These are phyloP conservation scores for Minunthozetes semirufus DNA, from an alignment of 2,888 invertebrate genomes.

Conservation along the genomic window DNA sequence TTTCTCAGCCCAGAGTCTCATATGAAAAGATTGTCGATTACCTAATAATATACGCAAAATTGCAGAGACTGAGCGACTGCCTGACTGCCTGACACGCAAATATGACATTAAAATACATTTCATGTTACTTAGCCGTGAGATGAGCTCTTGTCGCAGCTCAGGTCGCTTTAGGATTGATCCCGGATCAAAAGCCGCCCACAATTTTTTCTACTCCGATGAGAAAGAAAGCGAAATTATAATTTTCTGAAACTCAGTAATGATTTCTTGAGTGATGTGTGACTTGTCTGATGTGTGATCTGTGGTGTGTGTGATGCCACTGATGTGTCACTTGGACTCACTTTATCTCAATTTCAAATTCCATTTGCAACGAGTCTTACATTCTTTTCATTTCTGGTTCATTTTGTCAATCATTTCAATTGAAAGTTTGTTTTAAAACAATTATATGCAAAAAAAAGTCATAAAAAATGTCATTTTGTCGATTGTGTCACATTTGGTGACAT, in stretches of 20 bases:
- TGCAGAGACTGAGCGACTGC: not conserved
- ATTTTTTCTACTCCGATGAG: conserved; percentile 19
- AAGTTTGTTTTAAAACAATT: not conserved
- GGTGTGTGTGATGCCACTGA: too few relatives aligned
- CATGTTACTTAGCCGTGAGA: conserved; percentile 14
- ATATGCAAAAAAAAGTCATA: not conserved
- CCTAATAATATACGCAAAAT: conserved; percentile 5
- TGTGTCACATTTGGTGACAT: not conserved
- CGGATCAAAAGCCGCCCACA: conserved; percentile 22
- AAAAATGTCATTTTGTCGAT: not conserved
- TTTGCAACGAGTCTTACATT: not conserved
- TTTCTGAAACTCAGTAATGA: conserved; percentile 6
- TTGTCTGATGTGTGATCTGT: too few relatives aligned
- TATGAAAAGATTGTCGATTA: conserved; percentile 27
- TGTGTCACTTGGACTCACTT: conserved; percentile 12
- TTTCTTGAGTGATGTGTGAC: conserved; percentile 16
- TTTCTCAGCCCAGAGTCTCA: conserved; percentile 19
- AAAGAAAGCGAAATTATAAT: conserved; percentile 18
- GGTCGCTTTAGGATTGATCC: not conserved
- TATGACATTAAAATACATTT: conserved; percentile 23
- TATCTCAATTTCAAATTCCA: conserved; percentile 1
- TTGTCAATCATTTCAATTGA: not conserved
- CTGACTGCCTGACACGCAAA: conserved; percentile 11
- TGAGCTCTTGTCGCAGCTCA: conserved; percentile 12
- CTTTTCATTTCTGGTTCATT: not conserved